Conservation (phyloP, 2,113 vertebrate genomes). For the Phrynosoma blainvillii region DNA sequence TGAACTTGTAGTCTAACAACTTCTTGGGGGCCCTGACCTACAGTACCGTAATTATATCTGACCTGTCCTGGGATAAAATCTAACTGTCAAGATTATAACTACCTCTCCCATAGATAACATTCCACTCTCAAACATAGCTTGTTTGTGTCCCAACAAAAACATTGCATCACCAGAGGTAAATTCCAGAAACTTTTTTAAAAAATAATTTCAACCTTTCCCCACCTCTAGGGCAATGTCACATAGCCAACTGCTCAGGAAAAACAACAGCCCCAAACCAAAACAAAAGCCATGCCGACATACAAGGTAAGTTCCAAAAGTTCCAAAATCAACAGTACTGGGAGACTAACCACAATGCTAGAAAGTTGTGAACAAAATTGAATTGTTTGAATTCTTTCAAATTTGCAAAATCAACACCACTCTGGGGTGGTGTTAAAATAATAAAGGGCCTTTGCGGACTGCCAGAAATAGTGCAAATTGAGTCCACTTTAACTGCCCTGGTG, state of each 20-base stretch:
- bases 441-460: too few species aligned
- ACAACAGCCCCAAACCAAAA: background rate
- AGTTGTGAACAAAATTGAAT: background rate
- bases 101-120: slow-evolving; percentile 12
- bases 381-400: too few species aligned
- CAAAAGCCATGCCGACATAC: background rate
- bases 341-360: background rate
- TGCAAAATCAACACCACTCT: too few species aligned
- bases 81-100: background rate
- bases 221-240: background rate
- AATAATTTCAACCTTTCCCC: background rate
- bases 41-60: slow-evolving; percentile 6
- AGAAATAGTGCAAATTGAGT: too few species aligned
- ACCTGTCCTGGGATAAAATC: slow-evolving; percentile 17
- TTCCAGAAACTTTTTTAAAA: background rate
- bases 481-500: too few species aligned
- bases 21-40: background rate
- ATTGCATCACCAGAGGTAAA: background rate
- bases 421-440: too few species aligned
- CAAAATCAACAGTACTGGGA: background rate
- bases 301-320: background rate
- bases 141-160: background rate
- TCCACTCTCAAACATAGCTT: background rate
- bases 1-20: too few species aligned
- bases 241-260: background rate